Base-by-base conservation (phyloP, 2,797 vertebrate genomes). In the Oreochromis grahami region DNA sequence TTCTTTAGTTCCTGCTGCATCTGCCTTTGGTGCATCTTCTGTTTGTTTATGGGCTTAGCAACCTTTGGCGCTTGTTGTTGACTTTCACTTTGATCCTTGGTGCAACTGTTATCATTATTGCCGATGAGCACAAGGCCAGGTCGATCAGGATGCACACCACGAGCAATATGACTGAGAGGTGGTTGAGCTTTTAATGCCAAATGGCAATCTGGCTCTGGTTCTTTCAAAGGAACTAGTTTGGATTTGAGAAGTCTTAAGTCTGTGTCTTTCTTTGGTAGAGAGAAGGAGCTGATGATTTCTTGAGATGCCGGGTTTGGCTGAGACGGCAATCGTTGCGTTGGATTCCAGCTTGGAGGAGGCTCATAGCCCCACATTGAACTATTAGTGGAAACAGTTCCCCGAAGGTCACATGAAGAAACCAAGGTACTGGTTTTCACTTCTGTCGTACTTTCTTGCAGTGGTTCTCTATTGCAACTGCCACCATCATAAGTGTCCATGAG, bases 81-180 rank as follows among this genome's bases (percentile, higher is more conserved):
- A 32, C 4, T 32, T 56, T 79, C 76, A 77, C 13, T 53, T n/a
- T 56, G 15, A 72, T 51, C 55, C 19, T 81, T 70, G 4, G 8
- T 7, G 10, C 8, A 19, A 8, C 10, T 48, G 2, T 15, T 50
- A 1, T 76, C 14, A 2, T 74, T 89, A 3, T 53, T 88, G 41
- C 63, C 79, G 8, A 93, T 77, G 15, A 93, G 26, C 55, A 93
- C 88, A 8, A 94, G 86, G 8, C 88, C 90, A 3, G 90, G 86
- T 10, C 89, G 87, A 29, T 12, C 41, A 3, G 85, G 90, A 68
- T 92, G 84, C 29, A 85, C 51, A 6, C 63, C 77, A 48, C 34
- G 88, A 2, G 51, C 10, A 34, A 85, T 11, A 77, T 17, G 12
- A 77, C 17, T n/a, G 14, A 9, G 2, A 4, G 77, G 3, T 1